Evolutionary conservation across 1,140 invertebrate genomes (phyloP).

Genomic region (Aradophagus sp.): DNA sequence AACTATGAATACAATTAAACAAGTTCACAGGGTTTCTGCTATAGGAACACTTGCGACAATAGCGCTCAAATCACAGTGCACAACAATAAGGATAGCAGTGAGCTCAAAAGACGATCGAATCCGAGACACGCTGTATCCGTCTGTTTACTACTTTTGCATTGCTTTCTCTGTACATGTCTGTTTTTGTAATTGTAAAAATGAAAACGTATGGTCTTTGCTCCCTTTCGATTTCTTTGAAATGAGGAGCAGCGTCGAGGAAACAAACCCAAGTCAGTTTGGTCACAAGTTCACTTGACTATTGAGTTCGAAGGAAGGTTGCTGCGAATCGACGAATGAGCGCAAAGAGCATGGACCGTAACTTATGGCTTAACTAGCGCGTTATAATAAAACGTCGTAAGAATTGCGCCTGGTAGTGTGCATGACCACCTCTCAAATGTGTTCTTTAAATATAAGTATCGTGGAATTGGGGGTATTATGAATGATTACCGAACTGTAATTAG

Average conservation of each 20-base stretch:
- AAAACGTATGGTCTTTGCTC: slow-evolving; percentile 44
- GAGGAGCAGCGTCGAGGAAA: slow-evolving; percentile 5
- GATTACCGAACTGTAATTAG: slow-evolving; percentile 67
- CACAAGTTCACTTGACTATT: no score
- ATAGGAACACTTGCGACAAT: slow-evolving; percentile 48
- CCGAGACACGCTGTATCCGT: slow-evolving; percentile 60
- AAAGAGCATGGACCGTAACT: slow-evolving; percentile 49
- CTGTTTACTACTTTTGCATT: slow-evolving; percentile 23
- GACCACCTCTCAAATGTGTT: slow-evolving; percentile 69
- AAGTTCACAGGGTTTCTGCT: slow-evolving; percentile 42
- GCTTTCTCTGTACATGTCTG: slow-evolving; percentile 57
- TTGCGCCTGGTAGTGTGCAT: slow-evolving; percentile 58
- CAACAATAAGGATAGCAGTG: slow-evolving; percentile 50
- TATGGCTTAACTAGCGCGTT: slow-evolving; percentile 67
- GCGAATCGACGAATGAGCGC: slow-evolving; percentile 6
- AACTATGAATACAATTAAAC: slow-evolving; percentile 43
- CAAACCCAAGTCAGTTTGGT: no score
- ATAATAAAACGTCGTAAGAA: slow-evolving; percentile 69
- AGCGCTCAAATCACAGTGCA: slow-evolving; percentile 37
- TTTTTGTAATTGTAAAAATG: slow-evolving; percentile 64
- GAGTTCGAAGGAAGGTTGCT: no score
- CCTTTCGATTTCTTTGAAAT: slow-evolving; percentile 8
- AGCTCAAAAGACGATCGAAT: slow-evolving; percentile 64
- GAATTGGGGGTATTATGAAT: slow-evolving; percentile 67
- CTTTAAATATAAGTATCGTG: slow-evolving; percentile 70